Evolutionary conservation across 1,140 invertebrate genomes (phyloP), one percentile per base, ranked within the genome.

Genomic region (Idris sp.): DNA sequence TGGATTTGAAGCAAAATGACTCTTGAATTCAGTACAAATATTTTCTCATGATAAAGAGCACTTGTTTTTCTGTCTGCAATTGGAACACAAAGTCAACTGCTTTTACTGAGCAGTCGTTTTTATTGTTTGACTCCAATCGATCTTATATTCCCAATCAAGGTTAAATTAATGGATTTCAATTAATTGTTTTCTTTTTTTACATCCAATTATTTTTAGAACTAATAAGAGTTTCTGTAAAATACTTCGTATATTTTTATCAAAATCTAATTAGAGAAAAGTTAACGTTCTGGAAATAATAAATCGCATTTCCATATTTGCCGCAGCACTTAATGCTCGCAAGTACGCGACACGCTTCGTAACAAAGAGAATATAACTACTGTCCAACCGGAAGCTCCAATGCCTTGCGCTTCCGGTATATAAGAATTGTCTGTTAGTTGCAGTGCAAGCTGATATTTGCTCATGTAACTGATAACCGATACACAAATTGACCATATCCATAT

Each of bases 1-100:
- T 43, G 40, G 49, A 54, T 65, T 54, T 56, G 41, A 28, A 54
- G 56, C 61, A 65, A 65, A 65, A 54, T 65, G 49, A 49, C 41
- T 31, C 53, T 65, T 40, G 19, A 31, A 26, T 19, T 18, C 48
- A 26, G 19, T 13, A 36, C 10, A 31, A 36, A 15, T 25, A 31
- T 46, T 65, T 65, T 54, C 49, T 33, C 31, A 38, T 38, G 19
- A 7, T 31, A 22, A 25, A n/a, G 18, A 15, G 48, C 38, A 30
- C 41, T 38, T 35, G 49, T 67, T 67, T 67, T 67, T 43, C 62
- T 41, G 33, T 44, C 51, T 51, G 43, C 51, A 56, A 67, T 56
- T 67, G 62, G 40, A 67, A 67, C 51, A 43, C 38, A 14, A 40
- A 38, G 19, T 16, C 16, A 36, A n/a, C 48, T 40, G 28, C 46